phyloP scores from a whole-genome alignment of 2,797 vertebrate genomes.

The Chelmon rostratus region DNA sequence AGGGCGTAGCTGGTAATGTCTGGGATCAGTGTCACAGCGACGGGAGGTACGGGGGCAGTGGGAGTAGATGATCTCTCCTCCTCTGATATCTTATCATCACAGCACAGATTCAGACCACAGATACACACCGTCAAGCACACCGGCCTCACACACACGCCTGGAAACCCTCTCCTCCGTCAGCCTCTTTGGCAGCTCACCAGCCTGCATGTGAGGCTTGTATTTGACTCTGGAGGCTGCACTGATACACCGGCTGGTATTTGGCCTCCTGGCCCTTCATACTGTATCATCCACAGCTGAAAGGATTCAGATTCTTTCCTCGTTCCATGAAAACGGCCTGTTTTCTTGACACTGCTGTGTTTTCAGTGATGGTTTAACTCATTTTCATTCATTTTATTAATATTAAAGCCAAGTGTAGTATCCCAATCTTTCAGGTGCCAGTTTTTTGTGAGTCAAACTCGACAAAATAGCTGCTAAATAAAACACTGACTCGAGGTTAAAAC shows the following conservation, averaged over 20 bases:
- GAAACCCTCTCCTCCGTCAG: neutral
- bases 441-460: neutral
- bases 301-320: neutral
- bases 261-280: neutral
- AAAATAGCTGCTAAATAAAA: neutral
- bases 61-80: constrained; percentile 42
- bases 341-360: neutral
- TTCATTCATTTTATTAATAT: neutral
- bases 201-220: constrained; percentile 37
- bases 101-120: constrained; percentile 35
- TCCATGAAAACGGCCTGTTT: neutral
- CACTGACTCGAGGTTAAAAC: neutral
- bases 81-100: constrained; percentile 41
- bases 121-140: constrained; percentile 9
- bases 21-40: constrained; percentile 44
- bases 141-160: constrained; percentile 8
- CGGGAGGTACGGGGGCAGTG: constrained; percentile 59
- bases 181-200: constrained; percentile 17
- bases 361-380: neutral
- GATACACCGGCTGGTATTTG: neutral
- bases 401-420: neutral
- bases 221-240: neutral
- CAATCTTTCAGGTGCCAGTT: neutral
- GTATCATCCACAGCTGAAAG: neutral
- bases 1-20: constrained; percentile 43